phyloP scores from a whole-genome alignment of 2,113 vertebrate species.

The Pavo muticus region DNA sequence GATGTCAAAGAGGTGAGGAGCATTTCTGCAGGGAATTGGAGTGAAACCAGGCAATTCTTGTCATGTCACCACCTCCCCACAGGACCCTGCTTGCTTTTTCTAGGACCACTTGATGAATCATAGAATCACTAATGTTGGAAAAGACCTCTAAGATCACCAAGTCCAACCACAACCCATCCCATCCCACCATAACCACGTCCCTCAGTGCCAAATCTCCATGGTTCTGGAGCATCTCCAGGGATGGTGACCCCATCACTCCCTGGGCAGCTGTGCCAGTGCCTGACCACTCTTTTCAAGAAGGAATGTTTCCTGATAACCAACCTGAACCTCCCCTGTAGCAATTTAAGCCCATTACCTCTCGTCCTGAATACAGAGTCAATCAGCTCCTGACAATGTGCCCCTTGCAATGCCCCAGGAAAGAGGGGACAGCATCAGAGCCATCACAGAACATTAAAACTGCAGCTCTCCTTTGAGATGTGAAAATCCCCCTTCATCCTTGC shows the following conservation, averaged over 20 bases:
- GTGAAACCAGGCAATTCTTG: not conserved
- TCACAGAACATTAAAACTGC: not conserved
- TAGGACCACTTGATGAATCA: not conserved
- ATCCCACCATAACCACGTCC: no score
- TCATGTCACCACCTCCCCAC: not conserved
- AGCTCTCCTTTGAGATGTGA: not conserved
- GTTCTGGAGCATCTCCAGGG: no score
- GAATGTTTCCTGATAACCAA: no score
- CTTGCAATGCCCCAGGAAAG: not conserved
- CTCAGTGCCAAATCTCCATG: no score
- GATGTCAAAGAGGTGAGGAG: not conserved
- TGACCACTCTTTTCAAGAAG: no score
- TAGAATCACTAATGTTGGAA: no score
- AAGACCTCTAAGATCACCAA: no score
- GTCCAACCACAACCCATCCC: no score
- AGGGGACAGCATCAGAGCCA: not conserved
- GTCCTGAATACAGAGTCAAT: not conserved
- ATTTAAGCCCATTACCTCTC: no score
- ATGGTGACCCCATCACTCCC: no score
- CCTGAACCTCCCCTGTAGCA: no score
- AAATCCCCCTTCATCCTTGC: not conserved
- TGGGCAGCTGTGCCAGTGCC: no score
- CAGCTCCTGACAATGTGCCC: not conserved
- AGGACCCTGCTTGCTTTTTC: rapidly evolving
- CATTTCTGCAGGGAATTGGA: not conserved